phyloP scores from a whole-genome alignment of 2,888 invertebrate genomes.

The Agonopterix subpropinquella region DNA sequence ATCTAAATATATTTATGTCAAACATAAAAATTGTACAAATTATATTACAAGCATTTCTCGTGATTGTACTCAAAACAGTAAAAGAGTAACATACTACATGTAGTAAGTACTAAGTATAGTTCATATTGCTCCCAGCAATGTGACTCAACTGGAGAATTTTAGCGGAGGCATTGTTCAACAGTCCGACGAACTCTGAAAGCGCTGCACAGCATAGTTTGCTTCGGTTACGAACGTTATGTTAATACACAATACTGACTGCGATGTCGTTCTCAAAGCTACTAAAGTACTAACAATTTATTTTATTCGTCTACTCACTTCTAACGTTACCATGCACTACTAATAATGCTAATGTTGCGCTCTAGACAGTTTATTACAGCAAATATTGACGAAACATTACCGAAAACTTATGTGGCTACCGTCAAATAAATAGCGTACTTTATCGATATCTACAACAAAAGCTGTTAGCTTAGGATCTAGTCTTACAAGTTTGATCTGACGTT shows the following conservation, averaged over 20 bases:
- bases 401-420: conserved; percentile 14
- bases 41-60: no score
- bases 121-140: conserved; percentile 30
- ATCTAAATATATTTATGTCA: no score
- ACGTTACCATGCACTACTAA: conserved; percentile 24
- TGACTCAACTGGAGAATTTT: conserved; percentile 41
- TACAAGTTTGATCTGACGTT: conserved; percentile 32
- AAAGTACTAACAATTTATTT: conserved; percentile 38
- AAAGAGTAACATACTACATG: neutral
- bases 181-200: conserved; percentile 56
- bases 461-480: conserved; percentile 41
- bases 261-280: conserved; percentile 41
- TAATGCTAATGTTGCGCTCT: conserved; percentile 42
- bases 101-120: conserved; percentile 4
- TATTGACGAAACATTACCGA: conserved; percentile 31
- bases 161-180: conserved; percentile 49
- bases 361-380: conserved; percentile 45
- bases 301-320: conserved; percentile 44
- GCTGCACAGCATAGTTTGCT: conserved; percentile 23
- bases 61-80: no score
- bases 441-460: conserved; percentile 19
- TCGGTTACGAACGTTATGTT: conserved; percentile 48
- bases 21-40: no score
- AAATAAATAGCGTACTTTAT: conserved; percentile 19
- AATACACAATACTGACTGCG: conserved; percentile 53